These are phyloP conservation scores for Hippocampus barbouri DNA, from an alignment of 2,113 vertebrate genomes.

Conservation along the genomic window DNA sequence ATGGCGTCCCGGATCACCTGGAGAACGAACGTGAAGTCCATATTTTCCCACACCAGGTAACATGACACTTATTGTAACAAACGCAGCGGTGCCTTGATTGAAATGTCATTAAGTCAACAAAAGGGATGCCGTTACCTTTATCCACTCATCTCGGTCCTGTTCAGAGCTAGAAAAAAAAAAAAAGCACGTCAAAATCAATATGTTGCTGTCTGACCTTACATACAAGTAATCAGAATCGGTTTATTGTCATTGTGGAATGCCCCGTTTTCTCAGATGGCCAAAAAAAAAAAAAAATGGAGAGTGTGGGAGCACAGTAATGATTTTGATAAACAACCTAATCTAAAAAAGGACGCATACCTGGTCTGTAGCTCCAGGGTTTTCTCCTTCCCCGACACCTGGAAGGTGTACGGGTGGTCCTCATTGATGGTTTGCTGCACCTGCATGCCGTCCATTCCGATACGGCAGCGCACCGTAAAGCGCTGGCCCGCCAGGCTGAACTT, in stretches of 20 bases:
- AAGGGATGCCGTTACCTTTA: conserved; percentile 78
- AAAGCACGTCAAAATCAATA: neutral
- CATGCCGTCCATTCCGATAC: conserved; percentile 88
- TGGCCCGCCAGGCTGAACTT: conserved; percentile 90
- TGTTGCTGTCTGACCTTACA: neutral
- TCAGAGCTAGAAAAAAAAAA: conserved; percentile 74
- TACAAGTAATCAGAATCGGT: no score
- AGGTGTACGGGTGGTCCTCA: conserved; percentile 85
- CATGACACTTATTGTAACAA: neutral
- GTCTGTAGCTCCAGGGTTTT: conserved; percentile 86
- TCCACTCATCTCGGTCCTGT: conserved; percentile 88
- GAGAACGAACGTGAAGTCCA: neutral
- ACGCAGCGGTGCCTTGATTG: neutral
- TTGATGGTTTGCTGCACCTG: conserved; percentile 85
- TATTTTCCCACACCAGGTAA: neutral
- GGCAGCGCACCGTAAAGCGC: conserved; percentile 83
- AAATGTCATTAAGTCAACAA: neutral
- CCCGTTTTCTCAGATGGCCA: no score
- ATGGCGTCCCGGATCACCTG: conserved; percentile 84
- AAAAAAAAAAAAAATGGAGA: no score
- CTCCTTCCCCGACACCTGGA: conserved; percentile 93
- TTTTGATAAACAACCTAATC: neutral
- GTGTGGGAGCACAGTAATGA: neutral
- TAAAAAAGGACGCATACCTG: conserved; percentile 68
- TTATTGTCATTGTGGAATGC: no score